Percentiles rank a stretch among this genome's conserved stretches.
Evolutionary conservation across 2,888 invertebrate species (phyloP).

Genomic region (Hartigia nigra): DNA sequence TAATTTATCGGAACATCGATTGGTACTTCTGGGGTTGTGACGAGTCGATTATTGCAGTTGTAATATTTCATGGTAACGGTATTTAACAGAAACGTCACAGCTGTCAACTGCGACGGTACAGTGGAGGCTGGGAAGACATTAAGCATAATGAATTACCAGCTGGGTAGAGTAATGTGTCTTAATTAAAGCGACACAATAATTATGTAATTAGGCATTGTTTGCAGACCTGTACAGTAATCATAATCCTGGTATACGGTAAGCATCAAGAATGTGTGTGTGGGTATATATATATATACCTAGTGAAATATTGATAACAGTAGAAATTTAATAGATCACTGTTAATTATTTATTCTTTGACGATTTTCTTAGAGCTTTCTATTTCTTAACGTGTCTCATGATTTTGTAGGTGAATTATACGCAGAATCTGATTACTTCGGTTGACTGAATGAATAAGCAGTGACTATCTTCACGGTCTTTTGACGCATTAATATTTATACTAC

Average conservation of each 20-base stretch:
- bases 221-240: slow-evolving; percentile 55
- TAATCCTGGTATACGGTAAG: slow-evolving; percentile 31
- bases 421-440: neutral
- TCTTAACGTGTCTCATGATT: neutral
- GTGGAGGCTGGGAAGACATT: slow-evolving; percentile 58
- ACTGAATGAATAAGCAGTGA: neutral
- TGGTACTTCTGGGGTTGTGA: neutral
- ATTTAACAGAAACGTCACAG: slow-evolving; percentile 55
- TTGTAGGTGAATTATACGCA: neutral
- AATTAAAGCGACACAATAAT: slow-evolving; percentile 62
- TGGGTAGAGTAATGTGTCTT: slow-evolving; percentile 62
- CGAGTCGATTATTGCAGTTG: slow-evolving; percentile 8
- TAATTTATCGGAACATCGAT: neutral
- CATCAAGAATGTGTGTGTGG: no score
- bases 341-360: neutral
- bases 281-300: neutral
- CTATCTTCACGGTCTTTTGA: neutral
- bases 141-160: slow-evolving; percentile 63
- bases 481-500: slow-evolving; percentile 53
- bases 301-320: neutral
- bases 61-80: slow-evolving; percentile 59
- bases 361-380: neutral
- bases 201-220: slow-evolving; percentile 64
- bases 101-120: slow-evolving; percentile 60
- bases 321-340: neutral